phyloP scores from a whole-genome alignment of 2,888 invertebrate genomes.

The Xylophagus ater region DNA sequence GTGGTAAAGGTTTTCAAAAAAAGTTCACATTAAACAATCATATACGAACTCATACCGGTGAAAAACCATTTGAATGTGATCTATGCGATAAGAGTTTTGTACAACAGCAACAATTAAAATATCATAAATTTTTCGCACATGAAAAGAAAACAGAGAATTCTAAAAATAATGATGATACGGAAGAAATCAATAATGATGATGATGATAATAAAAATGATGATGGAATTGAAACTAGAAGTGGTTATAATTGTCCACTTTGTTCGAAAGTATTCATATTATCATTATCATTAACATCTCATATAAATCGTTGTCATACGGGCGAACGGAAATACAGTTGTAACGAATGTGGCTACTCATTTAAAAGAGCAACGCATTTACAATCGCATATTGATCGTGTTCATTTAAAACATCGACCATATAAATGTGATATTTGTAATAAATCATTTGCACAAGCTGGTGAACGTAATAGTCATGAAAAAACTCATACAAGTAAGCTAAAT shows the following conservation, averaged over 20 bases:
- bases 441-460: neutral
- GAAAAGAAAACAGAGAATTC: too few species aligned
- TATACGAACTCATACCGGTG: neutral
- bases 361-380: constrained; percentile 2
- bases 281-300: neutral
- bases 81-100: too few species aligned
- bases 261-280: neutral
- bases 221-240: neutral
- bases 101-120: too few species aligned
- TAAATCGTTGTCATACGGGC: constrained; percentile 1
- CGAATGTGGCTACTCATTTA: neutral
- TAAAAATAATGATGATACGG: too few species aligned
- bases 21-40: neutral
- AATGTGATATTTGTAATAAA: neutral
- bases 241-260: constrained; percentile 1
- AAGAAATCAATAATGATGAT: too few species aligned
- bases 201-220: too few species aligned
- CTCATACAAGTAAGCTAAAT: too few species aligned
- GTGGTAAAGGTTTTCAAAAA: neutral
- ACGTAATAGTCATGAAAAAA: constrained; percentile 1
- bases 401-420: constrained; percentile 1
- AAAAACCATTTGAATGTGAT: too few species aligned
- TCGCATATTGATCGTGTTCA: constrained; percentile 1
- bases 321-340: constrained; percentile 2
- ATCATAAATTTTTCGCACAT: too few species aligned